phyloP scores from a whole-genome alignment of 2,888 invertebrate species.

The Polyommatus iphigenia region DNA sequence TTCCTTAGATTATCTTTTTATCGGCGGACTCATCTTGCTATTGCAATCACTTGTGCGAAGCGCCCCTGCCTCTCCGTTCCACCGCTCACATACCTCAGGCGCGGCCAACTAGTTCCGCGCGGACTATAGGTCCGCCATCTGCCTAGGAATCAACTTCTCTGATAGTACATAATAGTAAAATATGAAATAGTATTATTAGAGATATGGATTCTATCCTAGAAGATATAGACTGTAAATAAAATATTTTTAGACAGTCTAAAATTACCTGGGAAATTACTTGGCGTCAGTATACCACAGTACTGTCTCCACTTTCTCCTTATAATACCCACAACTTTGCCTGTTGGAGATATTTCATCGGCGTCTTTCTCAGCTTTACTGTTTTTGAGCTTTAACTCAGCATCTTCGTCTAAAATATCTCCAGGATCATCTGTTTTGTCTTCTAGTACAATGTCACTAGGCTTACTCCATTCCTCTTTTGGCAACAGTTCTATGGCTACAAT shows the following conservation, averaged over 20 bases:
- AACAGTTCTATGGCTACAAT: slow-evolving; percentile 94
- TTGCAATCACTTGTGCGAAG: too few relatives aligned
- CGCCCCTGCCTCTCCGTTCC: too few relatives aligned
- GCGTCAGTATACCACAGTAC: slow-evolving; percentile 96
- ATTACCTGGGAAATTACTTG: slow-evolving; percentile 84
- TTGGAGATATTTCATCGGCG: slow-evolving; percentile 70
- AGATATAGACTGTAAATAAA: too few relatives aligned
- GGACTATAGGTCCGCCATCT: too few relatives aligned
- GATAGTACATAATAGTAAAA: too few relatives aligned
- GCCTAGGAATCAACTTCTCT: too few relatives aligned
- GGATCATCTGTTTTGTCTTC: slow-evolving; percentile 88
- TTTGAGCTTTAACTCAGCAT: slow-evolving; percentile 59
- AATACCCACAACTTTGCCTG: slow-evolving; percentile 89
- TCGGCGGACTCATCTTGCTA: too few relatives aligned
- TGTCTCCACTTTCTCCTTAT: slow-evolving; percentile 98
- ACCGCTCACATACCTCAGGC: too few relatives aligned
- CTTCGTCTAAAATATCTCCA: slow-evolving; percentile 84
- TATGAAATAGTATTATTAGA: too few relatives aligned
- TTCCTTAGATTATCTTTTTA: too few relatives aligned
- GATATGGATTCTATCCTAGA: too few relatives aligned
- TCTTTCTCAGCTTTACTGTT: slow-evolving; percentile 49
- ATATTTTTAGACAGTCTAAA: not conserved
- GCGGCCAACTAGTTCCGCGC: too few relatives aligned
- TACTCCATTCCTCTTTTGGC: slow-evolving; percentile 93
- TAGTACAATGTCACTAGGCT: slow-evolving; percentile 91